phyloP scores from a whole-genome alignment of 2,113 vertebrate genomes.

The Rhabdornis inornatus region DNA sequence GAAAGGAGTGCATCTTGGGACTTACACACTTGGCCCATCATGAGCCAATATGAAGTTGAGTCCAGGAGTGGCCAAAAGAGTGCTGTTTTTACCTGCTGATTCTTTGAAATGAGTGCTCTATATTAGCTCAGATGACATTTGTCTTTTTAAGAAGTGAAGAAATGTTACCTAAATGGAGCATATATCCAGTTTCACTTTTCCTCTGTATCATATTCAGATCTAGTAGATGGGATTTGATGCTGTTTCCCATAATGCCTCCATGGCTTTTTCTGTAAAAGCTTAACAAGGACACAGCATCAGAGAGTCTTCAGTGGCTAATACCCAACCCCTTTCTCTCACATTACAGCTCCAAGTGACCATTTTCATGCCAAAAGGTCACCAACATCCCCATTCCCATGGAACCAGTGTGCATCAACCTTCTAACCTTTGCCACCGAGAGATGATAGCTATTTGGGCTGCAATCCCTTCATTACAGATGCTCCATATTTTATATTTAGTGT shows the following conservation, averaged over 20 bases:
- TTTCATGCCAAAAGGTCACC: conserved; percentile 80
- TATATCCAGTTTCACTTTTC: conserved; percentile 59
- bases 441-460: conserved; percentile 80
- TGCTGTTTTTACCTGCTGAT: background rate
- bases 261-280: conserved; percentile 61
- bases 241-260: conserved; percentile 49
- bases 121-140: background rate
- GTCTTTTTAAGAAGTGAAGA: conserved; percentile 51
- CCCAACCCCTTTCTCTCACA: conserved; percentile 68
- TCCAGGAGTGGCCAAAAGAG: background rate
- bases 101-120: background rate
- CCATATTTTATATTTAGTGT: conserved; percentile 92
- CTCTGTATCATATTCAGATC: conserved; percentile 56
- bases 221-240: conserved; percentile 65
- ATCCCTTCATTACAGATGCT: conserved; percentile 85
- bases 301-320: conserved; percentile 74
- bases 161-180: conserved; percentile 16
- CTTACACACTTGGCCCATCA: background rate
- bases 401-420: conserved; percentile 70
- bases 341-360: conserved; percentile 78
- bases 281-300: conserved; percentile 67
- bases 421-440: conserved; percentile 74
- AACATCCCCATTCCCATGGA: conserved; percentile 66
- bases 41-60: background rate
- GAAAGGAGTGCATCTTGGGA: background rate